phyloP scores from a whole-genome alignment of 2,888 invertebrate species.

The Nomada flava region DNA sequence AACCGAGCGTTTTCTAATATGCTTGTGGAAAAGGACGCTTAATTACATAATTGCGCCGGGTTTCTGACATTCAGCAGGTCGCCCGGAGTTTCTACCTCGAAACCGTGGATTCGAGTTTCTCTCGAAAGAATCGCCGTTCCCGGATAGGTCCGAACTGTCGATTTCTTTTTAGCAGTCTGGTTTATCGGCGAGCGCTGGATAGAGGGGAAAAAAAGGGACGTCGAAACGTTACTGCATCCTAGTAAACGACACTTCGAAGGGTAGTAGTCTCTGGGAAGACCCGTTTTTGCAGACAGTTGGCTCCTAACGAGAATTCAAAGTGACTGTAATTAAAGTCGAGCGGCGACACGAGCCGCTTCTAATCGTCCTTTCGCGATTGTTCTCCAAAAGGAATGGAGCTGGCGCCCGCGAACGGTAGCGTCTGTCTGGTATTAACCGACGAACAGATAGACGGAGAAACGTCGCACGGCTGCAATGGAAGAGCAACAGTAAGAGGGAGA shows the following conservation, averaged over 20 bases:
- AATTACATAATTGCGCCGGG: slow-evolving; percentile 26
- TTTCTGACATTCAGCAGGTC: slow-evolving; percentile 10
- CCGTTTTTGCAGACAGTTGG: slow-evolving; percentile 58
- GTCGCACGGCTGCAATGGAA: background rate
- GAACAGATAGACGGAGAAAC: slow-evolving; percentile 17
- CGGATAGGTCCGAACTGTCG: background rate
- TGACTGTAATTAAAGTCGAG: slow-evolving; percentile 79
- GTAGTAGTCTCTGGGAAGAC: slow-evolving; percentile 3
- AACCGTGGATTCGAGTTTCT: background rate
- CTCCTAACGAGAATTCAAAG: slow-evolving; percentile 80
- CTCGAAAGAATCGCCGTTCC: background rate
- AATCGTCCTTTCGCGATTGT: slow-evolving; percentile 72
- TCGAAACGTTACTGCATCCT: background rate
- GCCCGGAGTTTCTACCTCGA: background rate
- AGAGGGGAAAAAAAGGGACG: background rate
- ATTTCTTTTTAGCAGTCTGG: too few relatives aligned
- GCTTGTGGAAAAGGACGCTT: slow-evolving; percentile 13
- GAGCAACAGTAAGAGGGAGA: slow-evolving; percentile 5
- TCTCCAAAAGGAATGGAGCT: slow-evolving; percentile 43
- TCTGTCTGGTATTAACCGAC: slow-evolving; percentile 20
- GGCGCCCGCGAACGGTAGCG: slow-evolving; percentile 29
- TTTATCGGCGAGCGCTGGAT: too few relatives aligned
- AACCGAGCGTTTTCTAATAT: slow-evolving; percentile 34
- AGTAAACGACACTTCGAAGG: background rate
- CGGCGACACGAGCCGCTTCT: slow-evolving; percentile 51